Conservation (phyloP, 1,140 invertebrate genomes). For the Caenorhabditis elegans region WBcel235 BX284604.4:7438001-7438500, state of each 20-base stretch:
- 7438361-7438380: no score
- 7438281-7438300: slow-evolving; percentile 32
- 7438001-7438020: slow-evolving; percentile 7
- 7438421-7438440: no score
- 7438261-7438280: slow-evolving; percentile 24
- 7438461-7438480: no score
- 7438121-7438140: no score
- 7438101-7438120: background rate
- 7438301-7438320: background rate
- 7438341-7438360: background rate
- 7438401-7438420: no score
- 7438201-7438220: slow-evolving; percentile 31
- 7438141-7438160: no score
- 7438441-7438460: no score
- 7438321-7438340: background rate
- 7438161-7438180: no score
- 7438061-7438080: background rate
- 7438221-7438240: slow-evolving; percentile 39
- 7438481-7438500: background rate
- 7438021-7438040: slow-evolving; percentile 15
- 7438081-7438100: background rate
- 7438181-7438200: slow-evolving; percentile 7
- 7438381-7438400: no score
- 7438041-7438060: slow-evolving; percentile 13
- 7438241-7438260: slow-evolving; percentile 34